Base-by-base conservation (phyloP, 30 jellyfish, hydroid and myxozoan species). In the Catostylus mosaicus region DNA sequence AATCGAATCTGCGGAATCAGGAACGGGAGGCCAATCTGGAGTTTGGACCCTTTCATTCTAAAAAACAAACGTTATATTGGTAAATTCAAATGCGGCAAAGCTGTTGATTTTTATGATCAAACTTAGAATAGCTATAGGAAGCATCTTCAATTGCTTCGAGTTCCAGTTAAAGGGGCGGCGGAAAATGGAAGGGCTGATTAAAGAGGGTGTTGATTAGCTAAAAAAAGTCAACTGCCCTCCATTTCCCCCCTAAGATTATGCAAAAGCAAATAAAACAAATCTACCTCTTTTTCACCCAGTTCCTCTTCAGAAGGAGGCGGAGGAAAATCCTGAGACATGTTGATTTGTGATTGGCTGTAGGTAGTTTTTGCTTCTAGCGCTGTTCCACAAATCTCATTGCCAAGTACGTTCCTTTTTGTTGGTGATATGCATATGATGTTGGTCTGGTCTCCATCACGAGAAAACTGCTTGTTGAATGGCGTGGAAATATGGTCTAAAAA, bases 21-120 rank as follows among this genome's bases (percentile, higher is more conserved):
- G 88, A n/a, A 77, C 80, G 27, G 88, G 88, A 26, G 88, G 88
- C 88, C 88, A 77, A 26, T 77, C 88, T 22, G 80, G 80, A 3
- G 88, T 77, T 60, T 61, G 43, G 37, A 54, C 26, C 29, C 80
- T 20, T 1, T 77, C 72, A 36, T 3, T 62, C 88, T 77, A 52
- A 52, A 52, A 10, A 40, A 40, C 11, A 40, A 14, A 40, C 54
- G 14, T 7, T 5, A 40, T 40, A 40, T 40, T 7, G 2, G 38
- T 12, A 68, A 16, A 68, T 35, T 40, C 30, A 4, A 68, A 5
- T 32, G 40, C 10, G 68, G 54, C 14, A 14, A 40, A 40, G n/a
- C n/a, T n/a, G n/a, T n/a, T n/a, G n/a, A n/a, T n/a, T n/a, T 31
- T 37, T 9, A 59, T 10, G 24, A 59, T 59, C 16, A 12, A 10